Base-by-base conservation (phyloP, 92 coral and sea anemone genomes). In the Muricea muricata region DNA sequence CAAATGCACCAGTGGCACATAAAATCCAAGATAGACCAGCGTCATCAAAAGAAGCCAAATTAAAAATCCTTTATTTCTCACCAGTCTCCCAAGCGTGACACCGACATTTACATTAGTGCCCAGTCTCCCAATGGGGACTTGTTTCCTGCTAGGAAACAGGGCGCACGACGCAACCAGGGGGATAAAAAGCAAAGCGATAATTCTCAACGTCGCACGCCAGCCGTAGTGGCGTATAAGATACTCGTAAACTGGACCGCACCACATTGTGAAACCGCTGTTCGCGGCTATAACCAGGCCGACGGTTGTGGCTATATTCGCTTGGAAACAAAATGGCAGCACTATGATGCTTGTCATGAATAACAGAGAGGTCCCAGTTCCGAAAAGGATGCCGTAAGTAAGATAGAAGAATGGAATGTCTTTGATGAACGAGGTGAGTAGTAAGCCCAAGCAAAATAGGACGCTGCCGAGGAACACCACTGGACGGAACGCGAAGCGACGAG, bases 291-390 rank as follows among this genome's bases (percentile, higher is more conserved):
- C 54, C 10, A 73, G 12, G 25, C 79, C 79, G 6, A 1, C 15
- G 3, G 57, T 29, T 40, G 79, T 42, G 8, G 79, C 9, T 21
- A 73, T 20, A 42, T 73, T 25, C 9, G 1, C 41, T n/a, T 73
- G 28, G 33, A 73, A 73, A 73, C 57, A 40, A 29, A 40, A 73
- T 3, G 55, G 17, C 12, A 17, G 17, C 21, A 71, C 78, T 12
- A 52, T 37, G 17, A 40, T 24, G 3, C 52, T 11, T 3, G 78
- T 54, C 15, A 71, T 71, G 25, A 5, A 71, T 12, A 71, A 24
- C 41, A 71, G 45, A n/a, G 4, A 37, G 17, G 78, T 71, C 6
- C 78, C 78, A 37, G 56, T 71, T 1, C 78, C 78, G n/a, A 71
- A 37, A 37, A 71, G 2, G 20, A 71, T 30, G 21, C 78, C 78